A percentile compares a stretch with the other conserved stretches of the same genome.
Conservation (phyloP, 2,797 vertebrate genomes). For the Cryptoblepharus egeriae region DNA sequence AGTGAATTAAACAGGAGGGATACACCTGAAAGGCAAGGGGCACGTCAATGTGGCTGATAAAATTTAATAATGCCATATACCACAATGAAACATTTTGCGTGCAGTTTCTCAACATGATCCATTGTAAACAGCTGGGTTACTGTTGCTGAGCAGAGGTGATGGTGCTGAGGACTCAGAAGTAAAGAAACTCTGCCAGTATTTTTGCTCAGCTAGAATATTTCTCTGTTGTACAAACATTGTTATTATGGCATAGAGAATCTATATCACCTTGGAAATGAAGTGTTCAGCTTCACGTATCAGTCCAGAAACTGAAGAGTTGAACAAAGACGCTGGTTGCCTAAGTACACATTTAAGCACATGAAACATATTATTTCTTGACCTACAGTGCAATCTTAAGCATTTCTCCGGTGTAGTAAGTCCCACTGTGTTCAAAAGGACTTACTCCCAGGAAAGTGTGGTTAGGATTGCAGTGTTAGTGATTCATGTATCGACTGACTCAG, state of each 20-base stretch:
- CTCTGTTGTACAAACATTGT: background rate
- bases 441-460: too few relatives aligned
- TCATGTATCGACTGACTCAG: too few relatives aligned
- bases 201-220: background rate
- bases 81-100: background rate
- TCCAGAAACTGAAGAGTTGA: background rate
- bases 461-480: too few relatives aligned
- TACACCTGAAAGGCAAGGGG: background rate
- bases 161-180: background rate
- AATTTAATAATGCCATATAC: background rate
- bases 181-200: background rate
- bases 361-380: too few relatives aligned
- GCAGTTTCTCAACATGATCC: background rate
- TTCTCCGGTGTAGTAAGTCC: too few relatives aligned
- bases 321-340: background rate
- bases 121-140: background rate
- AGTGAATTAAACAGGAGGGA: background rate
- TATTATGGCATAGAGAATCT: background rate
- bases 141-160: background rate
- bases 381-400: too few relatives aligned
- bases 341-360: too few relatives aligned
- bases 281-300: background rate
- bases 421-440: too few relatives aligned
- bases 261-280: background rate
- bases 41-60: background rate